Conservation (phyloP, 2,113 vertebrate genomes). For the Ondatra zibethicus region DNA sequence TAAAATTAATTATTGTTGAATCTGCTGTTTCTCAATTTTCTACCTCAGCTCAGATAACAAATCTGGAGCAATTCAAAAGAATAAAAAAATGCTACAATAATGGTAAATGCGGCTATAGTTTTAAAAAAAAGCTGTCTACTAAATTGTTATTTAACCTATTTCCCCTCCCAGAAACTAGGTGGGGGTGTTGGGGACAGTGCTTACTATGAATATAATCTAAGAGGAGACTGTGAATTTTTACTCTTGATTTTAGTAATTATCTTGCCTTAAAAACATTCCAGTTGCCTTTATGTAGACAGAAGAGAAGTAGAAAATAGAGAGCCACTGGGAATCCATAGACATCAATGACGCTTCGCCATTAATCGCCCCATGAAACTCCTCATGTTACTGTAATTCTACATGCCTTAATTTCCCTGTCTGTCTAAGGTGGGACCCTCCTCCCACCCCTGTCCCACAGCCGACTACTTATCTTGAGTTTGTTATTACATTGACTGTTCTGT, state of each 20-base stretch:
- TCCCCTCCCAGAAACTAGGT: background rate
- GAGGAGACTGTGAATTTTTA: constrained; percentile 50
- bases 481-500: background rate
- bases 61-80: constrained; percentile 71
- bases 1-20: constrained; percentile 78
- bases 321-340: background rate
- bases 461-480: background rate
- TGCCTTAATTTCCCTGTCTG: background rate
- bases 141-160: constrained; percentile 59
- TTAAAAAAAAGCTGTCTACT: constrained; percentile 60
- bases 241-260: constrained; percentile 60
- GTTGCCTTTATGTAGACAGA: background rate
- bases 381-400: background rate
- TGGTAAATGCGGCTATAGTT: constrained; percentile 69
- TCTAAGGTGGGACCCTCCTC: background rate
- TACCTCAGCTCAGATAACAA: constrained; percentile 75
- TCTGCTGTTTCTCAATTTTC: constrained; percentile 75
- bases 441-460: background rate
- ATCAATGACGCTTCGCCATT: background rate
- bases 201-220: constrained; percentile 22
- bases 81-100: constrained; percentile 60
- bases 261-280: background rate
- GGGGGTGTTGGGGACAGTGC: background rate
- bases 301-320: background rate
- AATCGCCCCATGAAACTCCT: background rate